A percentile compares a stretch with the other conserved stretches of the same genome.
Evolutionary conservation across 92 coral and sea anemone genomes (phyloP).

Genomic region (Isaurus tuberculatus): DNA sequence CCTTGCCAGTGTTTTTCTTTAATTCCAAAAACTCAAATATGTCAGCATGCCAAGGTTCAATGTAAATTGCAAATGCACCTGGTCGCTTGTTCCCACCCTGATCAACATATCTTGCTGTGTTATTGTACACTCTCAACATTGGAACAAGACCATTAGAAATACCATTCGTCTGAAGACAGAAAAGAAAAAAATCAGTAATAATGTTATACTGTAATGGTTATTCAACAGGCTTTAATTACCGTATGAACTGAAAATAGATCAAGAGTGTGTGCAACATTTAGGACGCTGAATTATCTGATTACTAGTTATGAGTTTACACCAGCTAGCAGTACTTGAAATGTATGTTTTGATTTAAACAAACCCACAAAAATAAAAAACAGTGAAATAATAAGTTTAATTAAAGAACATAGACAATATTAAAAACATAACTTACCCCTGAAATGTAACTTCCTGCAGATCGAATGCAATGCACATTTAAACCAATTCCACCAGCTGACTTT

Average conservation of each 20-base stretch:
- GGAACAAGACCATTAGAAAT: constrained; percentile 94
- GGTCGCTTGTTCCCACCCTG: constrained; percentile 99
- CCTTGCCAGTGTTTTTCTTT: constrained; percentile 96
- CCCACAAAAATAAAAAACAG: too few species aligned
- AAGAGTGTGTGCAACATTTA: too few species aligned
- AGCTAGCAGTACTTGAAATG: too few species aligned
- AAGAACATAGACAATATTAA: background rate
- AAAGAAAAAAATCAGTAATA: too few species aligned
- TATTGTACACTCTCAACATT: constrained; percentile 92
- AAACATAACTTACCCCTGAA: constrained; percentile 80
- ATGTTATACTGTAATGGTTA: too few species aligned
- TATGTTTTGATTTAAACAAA: too few species aligned
- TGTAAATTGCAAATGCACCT: constrained; percentile 95
- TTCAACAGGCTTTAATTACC: too few species aligned
- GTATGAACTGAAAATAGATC: too few species aligned
- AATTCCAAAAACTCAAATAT: constrained; percentile 89
- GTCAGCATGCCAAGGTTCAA: constrained; percentile 98
- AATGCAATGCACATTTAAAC: constrained; percentile 87
- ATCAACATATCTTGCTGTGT: constrained; percentile 95
- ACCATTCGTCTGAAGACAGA: constrained; percentile 83
- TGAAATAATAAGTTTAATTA: background rate
- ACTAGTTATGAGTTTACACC: too few species aligned
- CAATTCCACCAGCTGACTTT: constrained; percentile 97
- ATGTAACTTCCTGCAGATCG: constrained; percentile 97
- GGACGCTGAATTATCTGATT: too few species aligned